Percentiles rank a stretch among this genome's conserved stretches.
These are phyloP conservation scores for Pitta sordida DNA, from an alignment of 2,113 vertebrate species.

Conservation along the genomic window DNA sequence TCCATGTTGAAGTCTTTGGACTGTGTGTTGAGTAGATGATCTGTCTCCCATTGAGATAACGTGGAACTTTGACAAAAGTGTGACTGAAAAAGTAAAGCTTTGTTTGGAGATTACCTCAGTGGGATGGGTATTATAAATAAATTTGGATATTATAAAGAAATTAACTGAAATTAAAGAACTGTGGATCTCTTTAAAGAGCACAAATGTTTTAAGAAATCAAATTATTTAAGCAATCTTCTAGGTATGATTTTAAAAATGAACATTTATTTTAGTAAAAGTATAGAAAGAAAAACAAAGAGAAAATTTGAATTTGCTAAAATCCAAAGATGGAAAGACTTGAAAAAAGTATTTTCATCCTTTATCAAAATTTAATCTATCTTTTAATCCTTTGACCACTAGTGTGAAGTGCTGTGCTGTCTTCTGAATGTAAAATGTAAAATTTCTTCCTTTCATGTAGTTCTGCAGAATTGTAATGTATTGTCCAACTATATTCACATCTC, in stretches of 20 bases:
- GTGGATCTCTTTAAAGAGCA: neutral
- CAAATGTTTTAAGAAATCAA: neutral
- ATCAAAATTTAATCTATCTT: neutral
- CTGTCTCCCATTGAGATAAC: neutral
- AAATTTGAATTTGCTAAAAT: neutral
- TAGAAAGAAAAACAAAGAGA: neutral
- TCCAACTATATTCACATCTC: neutral
- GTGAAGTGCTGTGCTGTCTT: neutral
- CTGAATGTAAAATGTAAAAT: neutral
- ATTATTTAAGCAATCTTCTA: neutral
- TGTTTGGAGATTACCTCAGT: neutral
- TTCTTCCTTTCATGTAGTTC: neutral
- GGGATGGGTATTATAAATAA: neutral
- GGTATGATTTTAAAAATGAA: neutral
- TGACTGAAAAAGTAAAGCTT: neutral
- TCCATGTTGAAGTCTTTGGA: neutral
- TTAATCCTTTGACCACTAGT: neutral
- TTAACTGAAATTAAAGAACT: neutral
- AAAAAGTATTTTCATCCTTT: neutral
- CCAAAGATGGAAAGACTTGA: neutral
- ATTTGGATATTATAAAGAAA: neutral
- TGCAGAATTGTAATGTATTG: neutral
- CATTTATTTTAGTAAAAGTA: neutral
- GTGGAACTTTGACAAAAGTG: neutral
- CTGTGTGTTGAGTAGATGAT: neutral